A percentile compares a stretch with the other conserved stretches of the same genome.
phyloP scores from a whole-genome alignment of 2,888 invertebrate species.

The Rhingia rostrata region DNA sequence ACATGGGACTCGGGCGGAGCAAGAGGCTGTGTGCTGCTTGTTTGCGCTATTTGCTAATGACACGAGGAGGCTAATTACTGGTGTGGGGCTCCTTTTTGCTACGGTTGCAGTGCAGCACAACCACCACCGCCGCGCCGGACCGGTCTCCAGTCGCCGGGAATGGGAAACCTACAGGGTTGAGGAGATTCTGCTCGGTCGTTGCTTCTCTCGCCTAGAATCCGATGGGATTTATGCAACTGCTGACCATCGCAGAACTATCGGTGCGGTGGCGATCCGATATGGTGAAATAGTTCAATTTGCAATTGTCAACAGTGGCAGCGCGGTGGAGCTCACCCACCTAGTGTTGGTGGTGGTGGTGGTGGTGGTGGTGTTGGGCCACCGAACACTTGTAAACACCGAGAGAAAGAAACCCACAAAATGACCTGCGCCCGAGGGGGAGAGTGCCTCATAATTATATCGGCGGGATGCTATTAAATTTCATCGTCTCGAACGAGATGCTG shows the following conservation, averaged over 20 bases:
- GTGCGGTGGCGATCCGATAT: constrained; percentile 47
- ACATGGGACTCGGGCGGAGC: constrained; percentile 61
- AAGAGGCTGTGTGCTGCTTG: constrained; percentile 56
- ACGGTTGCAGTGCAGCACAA: neutral
- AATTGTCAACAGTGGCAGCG: constrained; percentile 57
- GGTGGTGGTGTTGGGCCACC: constrained; percentile 15
- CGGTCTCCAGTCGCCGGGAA: constrained; percentile 39
- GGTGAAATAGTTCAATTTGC: constrained; percentile 72
- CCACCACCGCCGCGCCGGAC: constrained; percentile 1
- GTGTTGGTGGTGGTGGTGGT: constrained; percentile 13
- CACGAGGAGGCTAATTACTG: constrained; percentile 70
- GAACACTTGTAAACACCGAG: constrained; percentile 25
- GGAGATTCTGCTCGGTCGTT: constrained; percentile 44
- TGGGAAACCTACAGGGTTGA: constrained; percentile 66
- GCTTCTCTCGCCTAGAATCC: constrained; percentile 57
- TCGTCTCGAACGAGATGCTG: constrained; percentile 24
- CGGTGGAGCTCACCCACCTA: constrained; percentile 46
- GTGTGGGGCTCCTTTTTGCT: constrained; percentile 22
- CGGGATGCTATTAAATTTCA: constrained; percentile 45
- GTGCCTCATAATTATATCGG: constrained; percentile 33
- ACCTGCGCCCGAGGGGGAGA: constrained; percentile 26
- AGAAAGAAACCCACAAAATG: constrained; percentile 12
- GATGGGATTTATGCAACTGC: constrained; percentile 64
- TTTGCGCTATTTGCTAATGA: constrained; percentile 74
- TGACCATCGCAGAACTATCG: constrained; percentile 50